Evolutionary conservation across 2,113 vertebrate genomes (phyloP).

Genomic region (Tautogolabrus adspersus): DNA sequence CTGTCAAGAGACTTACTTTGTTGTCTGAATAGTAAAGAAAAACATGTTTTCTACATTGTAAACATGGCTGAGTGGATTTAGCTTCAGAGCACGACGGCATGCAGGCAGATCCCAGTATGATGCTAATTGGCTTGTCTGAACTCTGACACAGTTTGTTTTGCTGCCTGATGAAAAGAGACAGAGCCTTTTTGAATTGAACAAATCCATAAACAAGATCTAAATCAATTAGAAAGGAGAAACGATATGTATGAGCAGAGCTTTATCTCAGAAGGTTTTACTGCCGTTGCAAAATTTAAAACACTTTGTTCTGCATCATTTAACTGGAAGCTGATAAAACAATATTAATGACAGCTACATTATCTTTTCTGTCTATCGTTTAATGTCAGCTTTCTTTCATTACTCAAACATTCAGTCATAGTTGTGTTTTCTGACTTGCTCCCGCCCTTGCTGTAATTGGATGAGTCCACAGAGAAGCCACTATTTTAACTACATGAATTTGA

Average conservation of each 20-base stretch:
- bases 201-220: constrained; percentile 33
- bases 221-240: constrained; percentile 29
- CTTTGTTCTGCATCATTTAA: not conserved
- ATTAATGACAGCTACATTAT: not conserved
- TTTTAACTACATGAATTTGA: constrained; percentile 38
- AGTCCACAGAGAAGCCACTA: constrained; percentile 23
- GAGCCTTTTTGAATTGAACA: constrained; percentile 19
- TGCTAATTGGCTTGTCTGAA: constrained; percentile 51
- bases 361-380: not conserved
- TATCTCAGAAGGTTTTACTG: not conserved
- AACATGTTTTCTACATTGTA: constrained; percentile 36
- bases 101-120: constrained; percentile 40
- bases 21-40: constrained; percentile 3
- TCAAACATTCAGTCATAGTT: constrained; percentile 15
- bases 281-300: not conserved
- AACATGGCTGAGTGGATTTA: constrained; percentile 29
- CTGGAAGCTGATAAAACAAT: not conserved
- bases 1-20: constrained; percentile 7
- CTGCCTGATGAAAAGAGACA: constrained; percentile 25
- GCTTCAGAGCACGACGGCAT: constrained; percentile 5
- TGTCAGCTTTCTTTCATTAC: constrained; percentile 3
- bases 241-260: not conserved
- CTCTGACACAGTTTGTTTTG: constrained; percentile 47
- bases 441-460: constrained; percentile 27
- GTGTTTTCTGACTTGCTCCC: not conserved